A percentile compares a stretch with the other conserved stretches of the same genome.
Conservation (phyloP, 2,888 invertebrate species). For the Callyntrura sp. region DNA sequence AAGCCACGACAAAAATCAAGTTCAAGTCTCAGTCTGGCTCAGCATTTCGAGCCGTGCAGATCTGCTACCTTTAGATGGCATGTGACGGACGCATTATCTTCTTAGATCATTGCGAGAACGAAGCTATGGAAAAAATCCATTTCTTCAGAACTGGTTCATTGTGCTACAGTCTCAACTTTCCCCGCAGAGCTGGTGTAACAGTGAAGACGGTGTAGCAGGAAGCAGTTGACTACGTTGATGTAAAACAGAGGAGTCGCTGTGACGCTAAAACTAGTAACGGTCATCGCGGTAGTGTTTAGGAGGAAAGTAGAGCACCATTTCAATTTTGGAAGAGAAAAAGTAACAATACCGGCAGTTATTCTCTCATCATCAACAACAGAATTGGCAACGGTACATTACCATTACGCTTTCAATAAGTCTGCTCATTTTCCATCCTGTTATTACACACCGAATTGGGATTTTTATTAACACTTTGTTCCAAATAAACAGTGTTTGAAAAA, state of each 20-base stretch:
- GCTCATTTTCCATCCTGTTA: conserved; percentile 38
- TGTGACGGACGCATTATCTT: background rate
- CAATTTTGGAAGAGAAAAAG: background rate
- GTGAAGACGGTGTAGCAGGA: too few species aligned
- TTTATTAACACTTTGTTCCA: conserved; percentile 35
- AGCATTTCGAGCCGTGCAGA: conserved; percentile 67
- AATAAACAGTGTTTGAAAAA: background rate
- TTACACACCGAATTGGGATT: conserved; percentile 31
- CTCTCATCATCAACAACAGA: conserved; percentile 16
- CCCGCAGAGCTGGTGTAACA: background rate
- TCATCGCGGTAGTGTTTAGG: background rate
- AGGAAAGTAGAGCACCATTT: conserved; percentile 2
- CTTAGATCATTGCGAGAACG: background rate
- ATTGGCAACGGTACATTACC: background rate
- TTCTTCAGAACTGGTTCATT: too few species aligned
- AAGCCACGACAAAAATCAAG: conserved; percentile 61
- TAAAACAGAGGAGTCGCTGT: background rate
- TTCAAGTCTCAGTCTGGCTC: conserved; percentile 73
- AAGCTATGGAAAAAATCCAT: background rate
- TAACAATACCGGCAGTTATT: background rate
- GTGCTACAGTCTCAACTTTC: too few species aligned
- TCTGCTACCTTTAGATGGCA: conserved; percentile 1
- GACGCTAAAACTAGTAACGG: background rate
- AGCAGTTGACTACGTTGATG: background rate
- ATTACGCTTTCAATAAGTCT: conserved; percentile 37